phyloP scores from a whole-genome alignment of 2,113 vertebrate species.

The Trochalopteron elliotii region DNA sequence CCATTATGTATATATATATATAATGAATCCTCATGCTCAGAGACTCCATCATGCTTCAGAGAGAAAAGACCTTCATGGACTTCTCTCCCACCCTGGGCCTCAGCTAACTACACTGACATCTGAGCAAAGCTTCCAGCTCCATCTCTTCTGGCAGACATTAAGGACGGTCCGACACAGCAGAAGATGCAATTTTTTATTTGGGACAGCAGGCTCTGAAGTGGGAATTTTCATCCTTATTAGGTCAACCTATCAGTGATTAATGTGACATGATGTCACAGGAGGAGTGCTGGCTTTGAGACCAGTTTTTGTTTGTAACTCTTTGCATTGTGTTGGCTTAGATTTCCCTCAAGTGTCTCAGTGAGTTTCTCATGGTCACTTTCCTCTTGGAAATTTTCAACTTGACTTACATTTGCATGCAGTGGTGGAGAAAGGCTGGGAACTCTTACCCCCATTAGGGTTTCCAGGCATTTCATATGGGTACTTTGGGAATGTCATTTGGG shows the following conservation, averaged over 20 bases:
- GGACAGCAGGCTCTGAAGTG: neutral
- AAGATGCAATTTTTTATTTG: constrained; percentile 12
- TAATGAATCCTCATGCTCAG: neutral
- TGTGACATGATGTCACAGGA: constrained; percentile 16
- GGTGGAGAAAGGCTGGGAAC: neutral
- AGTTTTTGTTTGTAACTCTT: constrained; percentile 9
- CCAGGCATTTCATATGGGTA: neutral
- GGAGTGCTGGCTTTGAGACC: neutral
- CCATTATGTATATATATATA: no score
- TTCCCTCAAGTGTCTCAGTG: neutral
- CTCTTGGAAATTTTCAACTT: neutral
- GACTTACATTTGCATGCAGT: neutral
- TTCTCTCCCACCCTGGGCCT: neutral
- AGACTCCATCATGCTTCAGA: neutral
- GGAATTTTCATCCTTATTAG: constrained; percentile 55
- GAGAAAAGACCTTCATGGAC: neutral
- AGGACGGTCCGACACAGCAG: neutral
- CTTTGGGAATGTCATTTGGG: neutral
- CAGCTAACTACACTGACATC: neutral
- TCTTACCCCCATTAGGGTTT: neutral
- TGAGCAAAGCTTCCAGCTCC: neutral
- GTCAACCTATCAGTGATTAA: constrained; percentile 13
- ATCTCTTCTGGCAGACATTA: neutral
- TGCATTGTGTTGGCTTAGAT: constrained; percentile 20
- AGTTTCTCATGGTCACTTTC: neutral